These are phyloP conservation scores for Ligdia adustata DNA, from an alignment of 2,888 invertebrate genomes.

Conservation along the genomic window DNA sequence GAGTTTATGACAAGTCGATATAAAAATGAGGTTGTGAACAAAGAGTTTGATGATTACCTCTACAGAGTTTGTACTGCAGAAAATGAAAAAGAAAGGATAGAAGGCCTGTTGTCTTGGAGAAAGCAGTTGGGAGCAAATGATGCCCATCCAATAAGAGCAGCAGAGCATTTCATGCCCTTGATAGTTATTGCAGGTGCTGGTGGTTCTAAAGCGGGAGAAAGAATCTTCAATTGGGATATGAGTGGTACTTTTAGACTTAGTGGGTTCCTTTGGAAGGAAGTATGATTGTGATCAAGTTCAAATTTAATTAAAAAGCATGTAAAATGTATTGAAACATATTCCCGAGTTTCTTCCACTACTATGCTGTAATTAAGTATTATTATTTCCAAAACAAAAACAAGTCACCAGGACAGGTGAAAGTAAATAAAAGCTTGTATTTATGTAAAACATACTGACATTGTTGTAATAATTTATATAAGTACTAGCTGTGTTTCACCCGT, in stretches of 20 bases:
- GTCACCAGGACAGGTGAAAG: too few relatives aligned
- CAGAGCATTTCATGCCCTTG: slow-evolving; percentile 76
- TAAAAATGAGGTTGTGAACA: slow-evolving; percentile 56
- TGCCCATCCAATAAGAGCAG: slow-evolving; percentile 67
- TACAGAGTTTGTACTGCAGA: slow-evolving; percentile 63
- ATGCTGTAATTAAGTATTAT: too few relatives aligned
- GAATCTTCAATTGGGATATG: slow-evolving; percentile 77
- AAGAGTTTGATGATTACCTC: slow-evolving; percentile 71
- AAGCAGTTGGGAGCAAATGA: slow-evolving; percentile 63
- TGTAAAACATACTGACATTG: too few relatives aligned
- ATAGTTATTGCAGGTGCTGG: slow-evolving; percentile 73
- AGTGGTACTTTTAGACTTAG: slow-evolving; percentile 66
- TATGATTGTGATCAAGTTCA: slow-evolving; percentile 42
- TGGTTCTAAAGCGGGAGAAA: slow-evolving; percentile 57
- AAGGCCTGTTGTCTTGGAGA: slow-evolving; percentile 61
- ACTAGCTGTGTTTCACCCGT: too few relatives aligned
- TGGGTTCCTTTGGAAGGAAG: slow-evolving; percentile 71
- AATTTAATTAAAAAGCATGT: not conserved
- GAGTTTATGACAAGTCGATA: slow-evolving; percentile 56
- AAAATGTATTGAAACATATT: not conserved
- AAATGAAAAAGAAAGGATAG: slow-evolving; percentile 51
- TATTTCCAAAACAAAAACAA: too few relatives aligned
- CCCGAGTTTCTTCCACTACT: too few relatives aligned
- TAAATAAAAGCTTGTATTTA: too few relatives aligned
- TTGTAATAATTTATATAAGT: too few relatives aligned